Percentiles rank a stretch among this genome's conserved stretches.
Conservation (phyloP, 2,888 invertebrate species). For the Rhaphigaster nebulosa region DNA sequence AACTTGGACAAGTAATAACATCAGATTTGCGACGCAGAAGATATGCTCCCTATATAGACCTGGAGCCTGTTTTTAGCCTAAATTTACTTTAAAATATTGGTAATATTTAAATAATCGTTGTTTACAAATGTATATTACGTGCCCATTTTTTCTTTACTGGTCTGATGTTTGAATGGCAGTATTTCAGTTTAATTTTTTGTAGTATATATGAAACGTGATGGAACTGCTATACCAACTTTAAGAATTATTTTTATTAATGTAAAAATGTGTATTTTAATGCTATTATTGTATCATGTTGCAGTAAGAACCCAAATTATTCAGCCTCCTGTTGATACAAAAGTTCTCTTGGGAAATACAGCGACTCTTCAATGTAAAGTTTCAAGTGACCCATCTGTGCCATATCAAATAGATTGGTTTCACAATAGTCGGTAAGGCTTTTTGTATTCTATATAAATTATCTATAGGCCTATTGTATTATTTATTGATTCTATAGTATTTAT, state of each 20-base stretch:
- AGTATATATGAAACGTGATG: neutral
- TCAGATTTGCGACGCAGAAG: too few species aligned
- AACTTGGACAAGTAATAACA: too few species aligned
- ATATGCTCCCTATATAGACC: too few species aligned
- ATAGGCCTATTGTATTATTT: neutral
- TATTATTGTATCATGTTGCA: conserved; percentile 68
- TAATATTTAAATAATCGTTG: too few species aligned
- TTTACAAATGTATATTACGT: too few species aligned
- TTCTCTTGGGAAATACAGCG: conserved; percentile 92
- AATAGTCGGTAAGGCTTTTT: conserved; percentile 80
- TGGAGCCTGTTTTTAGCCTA: too few species aligned
- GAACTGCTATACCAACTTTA: neutral
- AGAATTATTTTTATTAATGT: neutral
- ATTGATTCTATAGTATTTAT: neutral
- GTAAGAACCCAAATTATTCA: conserved; percentile 94
- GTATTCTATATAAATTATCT: neutral
- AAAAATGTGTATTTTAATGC: neutral
- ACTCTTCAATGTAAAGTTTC: conserved; percentile 95
- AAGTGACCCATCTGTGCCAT: conserved; percentile 89
- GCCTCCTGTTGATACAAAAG: conserved; percentile 92
- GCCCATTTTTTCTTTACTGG: too few species aligned
- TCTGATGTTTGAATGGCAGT: too few species aligned
- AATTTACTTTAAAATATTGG: too few species aligned
- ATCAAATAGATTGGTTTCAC: conserved; percentile 90
- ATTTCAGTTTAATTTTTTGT: neutral